Evolutionary conservation across 92 coral and sea anemone species (phyloP).

Genomic region (Porites lobata): DNA sequence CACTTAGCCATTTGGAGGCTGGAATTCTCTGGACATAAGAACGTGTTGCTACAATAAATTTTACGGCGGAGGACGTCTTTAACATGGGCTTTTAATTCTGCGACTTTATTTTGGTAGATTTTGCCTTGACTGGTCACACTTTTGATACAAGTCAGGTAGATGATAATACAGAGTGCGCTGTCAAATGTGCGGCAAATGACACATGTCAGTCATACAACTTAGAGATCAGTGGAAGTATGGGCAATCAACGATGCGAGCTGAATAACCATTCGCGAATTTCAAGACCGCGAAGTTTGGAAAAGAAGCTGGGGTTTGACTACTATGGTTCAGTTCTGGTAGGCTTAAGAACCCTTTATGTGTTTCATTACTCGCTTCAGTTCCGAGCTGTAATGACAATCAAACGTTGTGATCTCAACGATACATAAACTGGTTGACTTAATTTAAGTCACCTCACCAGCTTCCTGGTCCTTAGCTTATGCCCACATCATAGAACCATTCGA

Average conservation of each 20-base stretch:
- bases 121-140: not conserved
- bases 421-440: no score
- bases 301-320: not conserved
- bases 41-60: no score
- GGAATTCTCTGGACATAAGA: no score
- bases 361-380: no score
- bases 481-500: no score
- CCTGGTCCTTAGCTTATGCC: no score
- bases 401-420: no score
- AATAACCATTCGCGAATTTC: slow-evolving; percentile 2
- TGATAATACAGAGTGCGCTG: not conserved
- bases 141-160: not conserved
- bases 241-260: not conserved
- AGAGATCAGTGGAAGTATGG: not conserved
- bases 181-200: slow-evolving; percentile 6
- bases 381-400: not conserved
- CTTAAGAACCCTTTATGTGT: not conserved
- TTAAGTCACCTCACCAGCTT: no score
- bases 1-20: no score
- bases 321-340: not conserved
- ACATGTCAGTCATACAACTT: slow-evolving; percentile 41
- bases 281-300: not conserved
- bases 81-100: not conserved
- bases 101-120: not conserved
- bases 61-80: not conserved